phyloP scores from a whole-genome alignment of 2,797 vertebrate species.

The Antrozous pallidus region DNA sequence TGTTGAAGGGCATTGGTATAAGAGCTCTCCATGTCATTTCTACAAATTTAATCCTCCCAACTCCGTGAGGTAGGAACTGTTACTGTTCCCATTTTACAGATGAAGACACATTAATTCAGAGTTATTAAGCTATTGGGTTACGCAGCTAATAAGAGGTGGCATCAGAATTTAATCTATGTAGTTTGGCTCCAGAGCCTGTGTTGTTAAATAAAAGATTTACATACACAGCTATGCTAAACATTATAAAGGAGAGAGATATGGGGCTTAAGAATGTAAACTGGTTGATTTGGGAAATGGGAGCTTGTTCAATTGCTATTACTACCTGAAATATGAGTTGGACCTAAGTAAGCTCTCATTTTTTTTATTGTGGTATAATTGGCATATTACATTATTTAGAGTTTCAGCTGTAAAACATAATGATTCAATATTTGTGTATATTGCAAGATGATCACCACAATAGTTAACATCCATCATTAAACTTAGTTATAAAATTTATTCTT shows the following conservation, averaged over 20 bases:
- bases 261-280: background rate
- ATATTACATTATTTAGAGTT: background rate
- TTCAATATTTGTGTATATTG: background rate
- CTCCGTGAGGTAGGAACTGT: background rate
- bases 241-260: background rate
- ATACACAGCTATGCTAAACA: background rate
- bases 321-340: background rate
- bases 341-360: background rate
- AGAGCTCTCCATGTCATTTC: background rate
- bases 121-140: background rate
- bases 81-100: background rate
- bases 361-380: background rate
- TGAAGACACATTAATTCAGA: background rate
- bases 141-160: background rate
- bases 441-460: background rate
- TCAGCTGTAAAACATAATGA: background rate
- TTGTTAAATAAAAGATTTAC: background rate
- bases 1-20: background rate
- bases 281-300: background rate
- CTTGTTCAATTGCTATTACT: background rate
- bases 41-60: background rate
- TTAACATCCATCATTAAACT: background rate
- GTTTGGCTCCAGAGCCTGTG: background rate
- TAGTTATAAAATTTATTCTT: background rate
- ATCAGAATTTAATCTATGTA: background rate